Conservation (phyloP, 1,140 invertebrate genomes). For the Armadillidium nasatum region DNA sequence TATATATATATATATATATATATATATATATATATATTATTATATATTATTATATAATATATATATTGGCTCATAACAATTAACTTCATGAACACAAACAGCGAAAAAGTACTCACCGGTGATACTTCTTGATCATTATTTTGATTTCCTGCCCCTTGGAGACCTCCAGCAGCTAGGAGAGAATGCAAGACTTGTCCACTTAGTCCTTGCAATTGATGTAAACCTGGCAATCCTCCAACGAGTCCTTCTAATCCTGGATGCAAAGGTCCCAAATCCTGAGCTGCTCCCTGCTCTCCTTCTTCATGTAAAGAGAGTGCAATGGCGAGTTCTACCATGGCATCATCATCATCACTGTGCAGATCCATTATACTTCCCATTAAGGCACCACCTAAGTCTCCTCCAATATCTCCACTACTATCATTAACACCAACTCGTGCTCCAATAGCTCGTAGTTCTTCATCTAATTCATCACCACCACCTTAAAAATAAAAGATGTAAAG, state of each 20-base stretch:
- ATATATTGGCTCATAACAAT: no score
- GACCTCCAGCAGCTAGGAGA: conserved; percentile 44
- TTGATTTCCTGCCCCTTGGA: conserved; percentile 37
- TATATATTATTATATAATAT: no score
- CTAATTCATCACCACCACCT: conserved; percentile 47
- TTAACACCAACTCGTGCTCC: conserved; percentile 56
- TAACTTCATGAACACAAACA: no score
- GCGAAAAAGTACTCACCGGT: neutral
- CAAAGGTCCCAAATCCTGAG: conserved; percentile 46
- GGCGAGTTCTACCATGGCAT: conserved; percentile 92
- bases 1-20: no score
- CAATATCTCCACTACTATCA: conserved; percentile 54
- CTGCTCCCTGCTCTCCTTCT: conserved; percentile 54
- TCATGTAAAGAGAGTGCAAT: conserved; percentile 85
- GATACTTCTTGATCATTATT: neutral
- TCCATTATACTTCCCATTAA: conserved; percentile 42
- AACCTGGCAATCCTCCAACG: conserved; percentile 49
- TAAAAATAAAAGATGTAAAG: conserved; percentile 50
- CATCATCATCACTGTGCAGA: conserved; percentile 57
- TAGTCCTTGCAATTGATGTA: conserved; percentile 52
- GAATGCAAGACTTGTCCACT: conserved; percentile 53
- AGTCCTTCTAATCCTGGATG: conserved; percentile 52
- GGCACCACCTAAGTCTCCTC: conserved; percentile 53
- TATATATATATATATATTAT: no score
- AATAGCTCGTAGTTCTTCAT: conserved; percentile 52